A percentile compares a stretch with the other conserved stretches of the same genome.
These are phyloP conservation scores for Serrognathus titanus DNA, from an alignment of 2,888 invertebrate genomes.

Conservation along the genomic window DNA sequence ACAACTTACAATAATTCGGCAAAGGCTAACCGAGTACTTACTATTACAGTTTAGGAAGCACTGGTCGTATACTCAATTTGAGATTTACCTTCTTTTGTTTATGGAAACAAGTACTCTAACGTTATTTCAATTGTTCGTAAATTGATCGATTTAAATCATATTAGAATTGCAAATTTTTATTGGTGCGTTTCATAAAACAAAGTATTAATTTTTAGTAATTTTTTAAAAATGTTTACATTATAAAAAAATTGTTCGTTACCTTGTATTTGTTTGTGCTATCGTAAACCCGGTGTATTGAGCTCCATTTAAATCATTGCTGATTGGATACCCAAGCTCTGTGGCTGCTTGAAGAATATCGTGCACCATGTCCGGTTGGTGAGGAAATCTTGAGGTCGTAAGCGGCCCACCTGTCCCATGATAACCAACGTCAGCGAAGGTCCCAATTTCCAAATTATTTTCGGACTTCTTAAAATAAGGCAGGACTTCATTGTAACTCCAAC, in stretches of 20 bases:
- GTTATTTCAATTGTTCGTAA: no score
- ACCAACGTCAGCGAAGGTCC: conserved; percentile 55
- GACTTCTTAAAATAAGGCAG: conserved; percentile 69
- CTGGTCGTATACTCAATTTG: no score
- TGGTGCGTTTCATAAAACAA: no score
- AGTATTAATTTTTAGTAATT: no score
- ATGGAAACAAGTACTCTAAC: no score
- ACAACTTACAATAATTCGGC: no score
- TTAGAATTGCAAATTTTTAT: no score
- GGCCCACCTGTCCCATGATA: conserved; percentile 63
- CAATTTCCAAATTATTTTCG: conserved; percentile 65
- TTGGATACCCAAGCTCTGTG: conserved; percentile 59
- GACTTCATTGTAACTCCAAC: conserved; percentile 78
- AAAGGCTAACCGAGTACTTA: no score
- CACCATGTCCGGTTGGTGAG: conserved; percentile 60
- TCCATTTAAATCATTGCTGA: conserved; percentile 64
- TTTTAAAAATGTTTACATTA: no score
- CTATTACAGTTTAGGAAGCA: no score
- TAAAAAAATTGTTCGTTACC: conserved; percentile 48
- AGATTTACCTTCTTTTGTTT: no score
- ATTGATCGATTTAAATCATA: no score
- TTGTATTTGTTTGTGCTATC: conserved; percentile 61
- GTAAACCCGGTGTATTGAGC: conserved; percentile 61
- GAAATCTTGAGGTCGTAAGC: conserved; percentile 59
- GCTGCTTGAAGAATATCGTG: conserved; percentile 61